Percentiles rank a stretch among this genome's conserved stretches.
Conservation (phyloP, 2,797 vertebrate species). For the Leucoraja ocellata region DNA sequence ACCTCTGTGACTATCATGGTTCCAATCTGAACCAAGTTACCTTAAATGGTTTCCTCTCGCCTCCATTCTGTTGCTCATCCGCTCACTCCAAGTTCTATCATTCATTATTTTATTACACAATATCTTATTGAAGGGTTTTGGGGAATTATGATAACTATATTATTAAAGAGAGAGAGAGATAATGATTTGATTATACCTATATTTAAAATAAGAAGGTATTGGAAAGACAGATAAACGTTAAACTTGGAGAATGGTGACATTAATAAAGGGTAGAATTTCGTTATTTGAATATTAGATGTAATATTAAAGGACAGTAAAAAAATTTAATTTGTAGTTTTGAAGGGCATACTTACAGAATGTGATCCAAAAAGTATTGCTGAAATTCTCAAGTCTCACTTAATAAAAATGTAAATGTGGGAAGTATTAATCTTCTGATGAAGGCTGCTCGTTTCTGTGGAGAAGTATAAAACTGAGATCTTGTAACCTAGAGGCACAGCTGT, state of each 20-base stretch:
- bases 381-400: neutral
- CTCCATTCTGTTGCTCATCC: too few relatives aligned
- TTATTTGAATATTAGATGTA: neutral
- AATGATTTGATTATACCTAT: too few relatives aligned
- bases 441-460: neutral
- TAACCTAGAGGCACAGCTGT: neutral
- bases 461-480: neutral
- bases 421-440: neutral
- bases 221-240: neutral
- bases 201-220: neutral
- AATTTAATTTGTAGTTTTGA: neutral
- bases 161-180: too few relatives aligned
- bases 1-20: too few relatives aligned
- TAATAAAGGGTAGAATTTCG: neutral
- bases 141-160: too few relatives aligned
- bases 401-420: neutral
- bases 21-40: too few relatives aligned
- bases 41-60: too few relatives aligned
- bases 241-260: neutral
- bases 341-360: neutral
- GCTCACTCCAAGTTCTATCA: too few relatives aligned
- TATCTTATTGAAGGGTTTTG: too few relatives aligned
- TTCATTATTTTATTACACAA: too few relatives aligned
- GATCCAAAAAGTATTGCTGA: neutral
- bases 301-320: neutral